Percentiles rank a stretch among this genome's conserved stretches.
Evolutionary conservation across 2,797 vertebrate genomes (phyloP).

Genomic region (Antrozous pallidus): DNA sequence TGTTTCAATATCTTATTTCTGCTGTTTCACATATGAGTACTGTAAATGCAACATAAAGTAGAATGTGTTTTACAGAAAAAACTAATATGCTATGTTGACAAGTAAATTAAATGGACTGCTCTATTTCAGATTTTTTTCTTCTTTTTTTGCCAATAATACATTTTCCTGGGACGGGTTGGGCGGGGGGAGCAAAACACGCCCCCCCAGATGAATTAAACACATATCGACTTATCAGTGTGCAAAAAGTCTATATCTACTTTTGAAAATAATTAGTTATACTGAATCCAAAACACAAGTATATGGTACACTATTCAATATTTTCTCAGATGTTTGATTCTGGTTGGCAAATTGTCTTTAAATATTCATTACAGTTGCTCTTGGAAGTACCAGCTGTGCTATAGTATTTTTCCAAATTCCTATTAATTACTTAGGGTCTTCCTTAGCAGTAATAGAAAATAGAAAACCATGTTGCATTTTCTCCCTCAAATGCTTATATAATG

Average conservation of each 20-base stretch:
- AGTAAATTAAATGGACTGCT: slow-evolving; percentile 8
- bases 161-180: background rate
- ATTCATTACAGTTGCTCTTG: background rate
- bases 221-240: background rate
- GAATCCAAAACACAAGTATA: background rate
- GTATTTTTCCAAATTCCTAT: background rate
- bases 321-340: background rate
- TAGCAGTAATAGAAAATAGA: background rate
- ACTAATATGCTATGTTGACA: background rate
- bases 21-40: background rate
- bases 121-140: background rate
- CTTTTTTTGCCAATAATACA: background rate
- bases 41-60: background rate
- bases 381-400: background rate
- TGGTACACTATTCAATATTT: background rate
- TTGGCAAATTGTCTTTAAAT: background rate
- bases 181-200: background rate
- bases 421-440: background rate
- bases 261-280: background rate
- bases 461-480: background rate
- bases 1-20: background rate
- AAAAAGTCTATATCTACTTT: background rate
- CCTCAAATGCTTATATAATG: background rate
- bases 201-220: background rate
- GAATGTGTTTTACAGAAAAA: background rate